Evolutionary conservation across 1,140 invertebrate genomes (phyloP).

Genomic region (Drosophila mayri): DNA sequence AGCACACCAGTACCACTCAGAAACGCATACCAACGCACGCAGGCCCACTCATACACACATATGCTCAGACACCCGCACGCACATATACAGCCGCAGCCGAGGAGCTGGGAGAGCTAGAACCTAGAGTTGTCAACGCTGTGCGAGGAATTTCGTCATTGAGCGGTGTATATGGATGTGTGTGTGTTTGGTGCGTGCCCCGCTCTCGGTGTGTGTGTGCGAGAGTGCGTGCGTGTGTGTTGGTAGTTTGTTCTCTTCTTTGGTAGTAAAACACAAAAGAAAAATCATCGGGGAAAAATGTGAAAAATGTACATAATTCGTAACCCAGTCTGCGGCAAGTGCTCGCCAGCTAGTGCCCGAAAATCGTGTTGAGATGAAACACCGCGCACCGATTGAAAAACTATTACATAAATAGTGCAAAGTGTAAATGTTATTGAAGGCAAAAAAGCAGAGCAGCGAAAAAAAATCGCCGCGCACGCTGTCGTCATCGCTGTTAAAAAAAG

Average conservation of each 20-base stretch:
- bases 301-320: conserved; percentile 63
- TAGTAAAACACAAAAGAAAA: conserved; percentile 78
- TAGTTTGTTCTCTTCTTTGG: conserved; percentile 58
- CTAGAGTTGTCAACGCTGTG: conserved; percentile 77
- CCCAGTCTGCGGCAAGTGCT: conserved; percentile 41
- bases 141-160: conserved; percentile 84
- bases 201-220: conserved; percentile 54
- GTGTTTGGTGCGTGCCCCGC: conserved; percentile 63
- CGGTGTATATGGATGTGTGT: conserved; percentile 45
- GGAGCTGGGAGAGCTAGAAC: conserved; percentile 73
- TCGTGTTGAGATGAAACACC: conserved; percentile 43
- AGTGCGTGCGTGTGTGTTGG: conserved; percentile 59
- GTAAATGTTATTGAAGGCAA: conserved; percentile 81
- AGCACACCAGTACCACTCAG: conserved; percentile 55
- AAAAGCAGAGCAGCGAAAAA: conserved; percentile 54
- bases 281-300: conserved; percentile 58
- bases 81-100: conserved; percentile 41
- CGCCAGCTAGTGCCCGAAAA: conserved; percentile 38
- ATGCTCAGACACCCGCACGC: conserved; percentile 21
- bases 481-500: conserved; percentile 73
- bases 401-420: conserved; percentile 82
- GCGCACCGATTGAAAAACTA: conserved; percentile 73
- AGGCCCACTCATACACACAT: conserved; percentile 25
- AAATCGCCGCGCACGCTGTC: conserved; percentile 73
- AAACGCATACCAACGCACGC: conserved; percentile 28